Conservation (phyloP, 2,888 invertebrate species). For the Drosophila subsilvestris region DNA sequence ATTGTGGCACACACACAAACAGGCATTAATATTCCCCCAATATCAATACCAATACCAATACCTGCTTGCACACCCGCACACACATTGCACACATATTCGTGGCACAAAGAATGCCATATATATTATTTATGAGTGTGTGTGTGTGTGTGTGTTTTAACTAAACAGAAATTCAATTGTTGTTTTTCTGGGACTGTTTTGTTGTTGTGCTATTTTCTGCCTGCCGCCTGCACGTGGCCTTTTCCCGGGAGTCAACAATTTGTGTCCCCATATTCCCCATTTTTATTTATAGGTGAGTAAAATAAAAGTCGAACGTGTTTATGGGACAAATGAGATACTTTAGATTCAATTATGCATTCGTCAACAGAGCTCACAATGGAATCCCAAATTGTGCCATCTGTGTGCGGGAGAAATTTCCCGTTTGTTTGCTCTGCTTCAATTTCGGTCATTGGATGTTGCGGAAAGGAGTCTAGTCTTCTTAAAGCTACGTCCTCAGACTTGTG, state of each 20-base stretch:
- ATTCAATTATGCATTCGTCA: slow-evolving; percentile 71
- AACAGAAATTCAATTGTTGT: slow-evolving; percentile 74
- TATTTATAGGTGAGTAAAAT: slow-evolving; percentile 49
- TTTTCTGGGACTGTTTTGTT: slow-evolving; percentile 26
- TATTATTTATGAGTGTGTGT: slow-evolving; percentile 64
- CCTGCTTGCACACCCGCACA: slow-evolving; percentile 34
- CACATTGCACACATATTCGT: slow-evolving; percentile 20
- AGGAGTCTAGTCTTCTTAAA: slow-evolving; percentile 16
- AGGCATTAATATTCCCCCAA: slow-evolving; percentile 27
- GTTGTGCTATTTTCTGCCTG: slow-evolving; percentile 22
- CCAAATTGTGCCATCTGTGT: slow-evolving; percentile 37
- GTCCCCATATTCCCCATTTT: slow-evolving; percentile 17
- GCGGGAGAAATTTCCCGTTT: slow-evolving; percentile 34
- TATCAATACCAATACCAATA: slow-evolving; percentile 37
- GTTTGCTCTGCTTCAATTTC: slow-evolving; percentile 14
- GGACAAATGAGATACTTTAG: slow-evolving; percentile 75
- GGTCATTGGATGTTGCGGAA: background rate
- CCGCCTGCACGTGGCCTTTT: slow-evolving; percentile 50
- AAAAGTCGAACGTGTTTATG: slow-evolving; percentile 69
- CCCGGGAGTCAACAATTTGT: slow-evolving; percentile 32
- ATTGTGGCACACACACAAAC: slow-evolving; percentile 33
- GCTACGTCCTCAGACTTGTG: slow-evolving; percentile 2
- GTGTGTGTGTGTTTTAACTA: slow-evolving; percentile 65
- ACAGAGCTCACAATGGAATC: slow-evolving; percentile 53
- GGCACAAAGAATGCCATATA: slow-evolving; percentile 43